Conservation (phyloP, 2,113 vertebrate genomes). For the Chaetura pelagica region DNA sequence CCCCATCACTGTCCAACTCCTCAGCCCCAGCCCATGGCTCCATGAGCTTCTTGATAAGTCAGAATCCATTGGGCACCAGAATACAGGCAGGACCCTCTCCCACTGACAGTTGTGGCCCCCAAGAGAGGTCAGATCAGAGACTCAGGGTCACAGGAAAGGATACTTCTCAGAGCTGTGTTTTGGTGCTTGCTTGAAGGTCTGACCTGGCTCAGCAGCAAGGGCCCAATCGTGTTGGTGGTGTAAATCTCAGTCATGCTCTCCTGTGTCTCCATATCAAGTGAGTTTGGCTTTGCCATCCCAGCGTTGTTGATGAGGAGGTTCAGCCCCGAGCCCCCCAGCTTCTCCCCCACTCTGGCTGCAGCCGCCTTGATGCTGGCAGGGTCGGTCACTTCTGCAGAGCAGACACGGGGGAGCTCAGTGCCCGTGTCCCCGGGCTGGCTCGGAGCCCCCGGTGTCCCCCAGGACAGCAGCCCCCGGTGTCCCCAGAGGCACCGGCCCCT, state of each 20-base stretch:
- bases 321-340: background rate
- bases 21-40: fast-evolving
- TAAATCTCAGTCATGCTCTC: background rate
- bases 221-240: background rate
- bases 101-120: no score
- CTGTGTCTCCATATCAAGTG: background rate
- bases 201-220: slow-evolving; percentile 53
- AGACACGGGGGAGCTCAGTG: fast-evolving
- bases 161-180: no score
- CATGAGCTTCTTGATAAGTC: fast-evolving
- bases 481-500: no score
- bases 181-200: background rate
- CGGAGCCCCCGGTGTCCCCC: no score
- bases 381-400: background rate
- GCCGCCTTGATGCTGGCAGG: background rate
- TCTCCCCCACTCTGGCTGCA: background rate
- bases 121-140: no score
- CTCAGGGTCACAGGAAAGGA: background rate
- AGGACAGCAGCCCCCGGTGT: background rate
- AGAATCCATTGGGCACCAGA: fast-evolving
- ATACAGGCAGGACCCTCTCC: background rate
- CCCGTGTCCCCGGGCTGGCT: no score
- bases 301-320: slow-evolving; percentile 47
- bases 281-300: fast-evolving
- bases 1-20: fast-evolving